Conservation (phyloP, 2,113 vertebrate genomes). For the Antechinus flavipes region DNA sequence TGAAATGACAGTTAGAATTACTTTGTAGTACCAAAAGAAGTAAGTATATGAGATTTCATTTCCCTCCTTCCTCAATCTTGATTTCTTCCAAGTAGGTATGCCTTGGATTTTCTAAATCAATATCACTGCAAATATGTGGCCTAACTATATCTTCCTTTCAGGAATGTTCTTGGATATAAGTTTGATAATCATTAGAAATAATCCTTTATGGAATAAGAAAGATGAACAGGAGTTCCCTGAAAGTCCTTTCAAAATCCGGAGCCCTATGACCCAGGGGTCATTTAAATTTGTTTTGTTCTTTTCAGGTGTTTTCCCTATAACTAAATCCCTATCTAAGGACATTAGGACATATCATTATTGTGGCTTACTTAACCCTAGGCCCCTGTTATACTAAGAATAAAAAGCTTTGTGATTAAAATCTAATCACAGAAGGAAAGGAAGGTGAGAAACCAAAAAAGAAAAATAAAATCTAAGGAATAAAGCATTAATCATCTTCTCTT, state of each 20-base stretch:
- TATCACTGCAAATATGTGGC: not conserved
- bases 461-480: not conserved
- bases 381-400: not conserved
- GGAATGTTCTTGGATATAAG: not conserved
- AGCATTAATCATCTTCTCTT: fast-evolving
- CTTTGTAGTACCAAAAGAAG: not conserved
- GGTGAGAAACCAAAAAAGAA: not conserved
- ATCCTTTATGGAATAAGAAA: not conserved
- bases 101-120: not conserved
- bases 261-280: not conserved
- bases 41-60: not conserved
- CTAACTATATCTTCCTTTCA: not conserved
- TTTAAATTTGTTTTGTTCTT: not conserved
- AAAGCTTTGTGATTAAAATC: too few species aligned
- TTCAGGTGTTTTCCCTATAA: not conserved
- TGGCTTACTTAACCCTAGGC: not conserved
- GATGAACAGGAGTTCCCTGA: not conserved
- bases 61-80: not conserved
- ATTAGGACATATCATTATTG: not conserved
- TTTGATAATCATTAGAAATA: not conserved
- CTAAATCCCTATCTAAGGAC: not conserved
- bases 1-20: not conserved
- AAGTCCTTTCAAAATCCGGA: not conserved
- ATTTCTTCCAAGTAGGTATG: not conserved
- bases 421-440: not conserved